Conservation (phyloP, 2,888 invertebrate genomes). For the Cantharis nigra region DNA sequence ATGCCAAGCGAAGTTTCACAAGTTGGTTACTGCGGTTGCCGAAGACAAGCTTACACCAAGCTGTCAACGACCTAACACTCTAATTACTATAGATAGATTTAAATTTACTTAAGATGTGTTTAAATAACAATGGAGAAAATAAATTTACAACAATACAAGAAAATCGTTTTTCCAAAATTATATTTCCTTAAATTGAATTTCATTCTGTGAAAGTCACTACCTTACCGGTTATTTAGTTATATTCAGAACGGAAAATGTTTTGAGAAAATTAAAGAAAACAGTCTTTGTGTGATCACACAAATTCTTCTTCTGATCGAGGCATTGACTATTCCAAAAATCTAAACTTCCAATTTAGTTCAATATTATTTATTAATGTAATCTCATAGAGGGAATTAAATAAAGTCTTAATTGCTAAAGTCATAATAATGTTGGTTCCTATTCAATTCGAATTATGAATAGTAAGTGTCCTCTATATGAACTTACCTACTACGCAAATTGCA, state of each 20-base stretch:
- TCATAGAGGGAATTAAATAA: not conserved
- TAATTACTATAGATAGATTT: constrained; percentile 33
- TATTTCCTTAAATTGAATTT: too few species aligned
- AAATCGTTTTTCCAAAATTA: not conserved
- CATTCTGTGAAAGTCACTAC: not conserved
- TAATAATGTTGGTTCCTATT: not conserved
- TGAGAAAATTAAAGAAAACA: not conserved
- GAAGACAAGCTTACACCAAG: constrained; percentile 30
- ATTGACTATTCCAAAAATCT: not conserved
- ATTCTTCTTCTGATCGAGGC: not conserved
- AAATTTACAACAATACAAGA: not conserved
- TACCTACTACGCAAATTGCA: not conserved
- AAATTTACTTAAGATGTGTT: constrained; percentile 20
- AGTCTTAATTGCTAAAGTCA: not conserved
- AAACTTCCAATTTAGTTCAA: not conserved
- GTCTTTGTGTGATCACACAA: not conserved
- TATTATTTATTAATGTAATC: not conserved
- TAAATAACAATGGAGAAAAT: not conserved
- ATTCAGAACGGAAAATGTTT: too few species aligned
- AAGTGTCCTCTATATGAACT: not conserved
- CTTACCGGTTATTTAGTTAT: too few species aligned
- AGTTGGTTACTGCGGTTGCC: constrained; percentile 28
- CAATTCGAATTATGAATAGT: not conserved
- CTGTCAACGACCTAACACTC: constrained; percentile 35
- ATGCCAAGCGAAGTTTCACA: constrained; percentile 30